Conservation (phyloP, 2,113 vertebrate genomes). For the Leuciscus idus region DNA sequence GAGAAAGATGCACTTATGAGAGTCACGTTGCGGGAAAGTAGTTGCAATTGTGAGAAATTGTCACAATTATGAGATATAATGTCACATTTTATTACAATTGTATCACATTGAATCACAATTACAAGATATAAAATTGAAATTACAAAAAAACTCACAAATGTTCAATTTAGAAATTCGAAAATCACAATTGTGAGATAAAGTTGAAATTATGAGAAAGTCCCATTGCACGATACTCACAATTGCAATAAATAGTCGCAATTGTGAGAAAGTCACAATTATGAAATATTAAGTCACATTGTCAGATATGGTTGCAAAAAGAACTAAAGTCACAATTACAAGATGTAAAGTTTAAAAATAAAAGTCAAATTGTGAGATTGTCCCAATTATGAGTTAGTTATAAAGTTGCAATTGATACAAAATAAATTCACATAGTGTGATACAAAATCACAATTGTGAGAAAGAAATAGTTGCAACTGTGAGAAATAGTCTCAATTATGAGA, state of each 20-base stretch:
- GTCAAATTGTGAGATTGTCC: background rate
- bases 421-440: background rate
- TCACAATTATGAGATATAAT: no score
- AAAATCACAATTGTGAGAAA: background rate
- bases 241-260: background rate
- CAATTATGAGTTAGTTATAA: conserved; percentile 43
- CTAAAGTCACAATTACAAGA: background rate
- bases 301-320: background rate
- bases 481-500: background rate
- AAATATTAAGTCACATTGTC: background rate
- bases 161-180: background rate
- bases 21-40: background rate
- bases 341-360: background rate
- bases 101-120: background rate
- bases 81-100: no score
- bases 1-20: background rate
- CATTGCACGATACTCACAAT: background rate
- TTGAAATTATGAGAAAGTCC: background rate
- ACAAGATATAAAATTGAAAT: background rate
- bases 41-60: background rate
- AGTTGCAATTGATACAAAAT: background rate
- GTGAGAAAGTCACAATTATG: background rate
- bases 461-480: background rate
- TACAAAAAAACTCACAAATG: background rate
- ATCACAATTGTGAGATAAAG: background rate